Conservation (phyloP, 1,140 invertebrate genomes). For the Drosophila leontia region DNA sequence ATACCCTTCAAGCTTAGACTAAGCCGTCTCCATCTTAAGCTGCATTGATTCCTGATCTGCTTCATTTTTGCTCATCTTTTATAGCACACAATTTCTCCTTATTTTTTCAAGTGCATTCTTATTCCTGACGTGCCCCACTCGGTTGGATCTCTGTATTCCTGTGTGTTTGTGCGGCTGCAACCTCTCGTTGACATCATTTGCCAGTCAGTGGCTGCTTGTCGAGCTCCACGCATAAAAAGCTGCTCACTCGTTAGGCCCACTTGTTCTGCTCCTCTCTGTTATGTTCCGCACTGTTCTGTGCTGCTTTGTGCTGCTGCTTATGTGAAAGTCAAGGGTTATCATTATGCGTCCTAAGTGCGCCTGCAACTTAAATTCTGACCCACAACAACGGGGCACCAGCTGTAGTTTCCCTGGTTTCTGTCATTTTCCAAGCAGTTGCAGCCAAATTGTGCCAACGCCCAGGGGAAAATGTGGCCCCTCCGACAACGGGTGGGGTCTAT, state of each 20-base stretch:
- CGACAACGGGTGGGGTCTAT: constrained; percentile 15
- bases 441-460: constrained; percentile 66
- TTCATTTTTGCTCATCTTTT: not conserved
- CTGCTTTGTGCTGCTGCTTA: constrained; percentile 43
- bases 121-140: constrained; percentile 17
- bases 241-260: constrained; percentile 72
- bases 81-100: not conserved
- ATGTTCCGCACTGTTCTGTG: constrained; percentile 24
- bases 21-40: not conserved
- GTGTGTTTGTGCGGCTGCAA: constrained; percentile 47
- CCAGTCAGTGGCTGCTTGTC: constrained; percentile 64
- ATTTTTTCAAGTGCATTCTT: constrained; percentile 21
- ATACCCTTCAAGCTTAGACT: no score
- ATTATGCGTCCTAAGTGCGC: constrained; percentile 64
- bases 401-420: constrained; percentile 55
- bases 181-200: constrained; percentile 78
- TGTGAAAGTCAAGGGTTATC: constrained; percentile 77
- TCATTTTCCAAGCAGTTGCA: constrained; percentile 74
- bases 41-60: not conserved
- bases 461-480: constrained; percentile 30
- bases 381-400: constrained; percentile 53
- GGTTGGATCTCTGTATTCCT: not conserved
- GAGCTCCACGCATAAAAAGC: constrained; percentile 71
- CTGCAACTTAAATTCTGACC: constrained; percentile 58
- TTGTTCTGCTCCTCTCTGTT: constrained; percentile 57